Conservation (phyloP, 2,113 vertebrate species). For the Chrysochloris asiatica region DNA sequence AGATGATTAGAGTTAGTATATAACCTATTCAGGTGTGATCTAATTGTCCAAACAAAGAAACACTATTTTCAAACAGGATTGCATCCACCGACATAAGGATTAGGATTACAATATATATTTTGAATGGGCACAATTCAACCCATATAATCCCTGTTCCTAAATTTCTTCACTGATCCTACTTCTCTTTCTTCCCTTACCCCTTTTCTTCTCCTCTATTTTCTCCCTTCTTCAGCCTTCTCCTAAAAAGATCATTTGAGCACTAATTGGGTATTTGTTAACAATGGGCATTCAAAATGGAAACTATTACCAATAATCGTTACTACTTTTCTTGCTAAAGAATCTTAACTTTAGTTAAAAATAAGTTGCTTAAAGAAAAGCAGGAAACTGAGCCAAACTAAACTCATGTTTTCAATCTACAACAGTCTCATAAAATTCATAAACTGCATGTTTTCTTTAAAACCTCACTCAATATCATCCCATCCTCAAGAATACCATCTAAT, state of each 20-base stretch:
- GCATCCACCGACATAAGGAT: too few relatives aligned
- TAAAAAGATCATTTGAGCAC: background rate
- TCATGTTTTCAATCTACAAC: background rate
- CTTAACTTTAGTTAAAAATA: constrained; percentile 28
- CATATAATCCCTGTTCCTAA: background rate
- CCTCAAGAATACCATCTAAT: constrained; percentile 27
- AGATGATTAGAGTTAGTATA: too few relatives aligned
- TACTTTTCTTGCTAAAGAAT: background rate
- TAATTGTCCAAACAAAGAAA: too few relatives aligned
- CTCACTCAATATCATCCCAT: background rate
- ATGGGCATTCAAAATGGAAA: background rate
- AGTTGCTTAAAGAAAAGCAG: background rate
- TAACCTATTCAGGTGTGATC: too few relatives aligned
- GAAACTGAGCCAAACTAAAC: background rate
- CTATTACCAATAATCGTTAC: background rate
- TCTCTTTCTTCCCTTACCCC: background rate
- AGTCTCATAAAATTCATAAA: constrained; percentile 29
- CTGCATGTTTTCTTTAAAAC: constrained; percentile 29
- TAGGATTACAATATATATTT: too few relatives aligned
- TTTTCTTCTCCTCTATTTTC: background rate
- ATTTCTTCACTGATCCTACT: background rate
- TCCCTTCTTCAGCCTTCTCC: background rate
- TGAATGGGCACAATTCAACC: too few relatives aligned
- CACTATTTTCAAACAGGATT: too few relatives aligned
- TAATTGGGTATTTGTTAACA: background rate